Evolutionary conservation across 2,888 invertebrate genomes (phyloP).

Genomic region (Parapristionchus giblindavisi): DNA sequence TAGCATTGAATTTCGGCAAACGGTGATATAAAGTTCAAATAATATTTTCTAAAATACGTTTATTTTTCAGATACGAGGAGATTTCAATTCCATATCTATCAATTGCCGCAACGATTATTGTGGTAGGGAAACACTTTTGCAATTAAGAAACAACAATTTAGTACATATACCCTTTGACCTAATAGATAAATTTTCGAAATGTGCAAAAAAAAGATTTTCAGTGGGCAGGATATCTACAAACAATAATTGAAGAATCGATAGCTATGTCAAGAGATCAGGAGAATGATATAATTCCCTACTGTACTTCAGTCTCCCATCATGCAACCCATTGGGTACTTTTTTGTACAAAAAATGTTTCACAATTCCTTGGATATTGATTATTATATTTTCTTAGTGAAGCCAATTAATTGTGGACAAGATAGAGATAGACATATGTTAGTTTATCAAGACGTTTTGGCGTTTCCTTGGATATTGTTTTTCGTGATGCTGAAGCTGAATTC

Average conservation of each 20-base stretch:
- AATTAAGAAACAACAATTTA: too few species aligned
- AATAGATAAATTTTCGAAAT: too few species aligned
- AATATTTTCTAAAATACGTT: not conserved
- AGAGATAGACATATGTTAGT: too few species aligned
- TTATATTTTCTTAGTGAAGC: too few species aligned
- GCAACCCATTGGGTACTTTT: not conserved
- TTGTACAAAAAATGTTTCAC: too few species aligned
- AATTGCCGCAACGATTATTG: not conserved
- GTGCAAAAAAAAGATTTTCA: not conserved
- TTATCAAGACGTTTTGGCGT: too few species aligned
- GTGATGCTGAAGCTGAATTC: too few species aligned
- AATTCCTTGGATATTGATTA: too few species aligned
- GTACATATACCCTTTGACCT: too few species aligned
- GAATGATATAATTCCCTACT: not conserved
- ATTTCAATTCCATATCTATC: not conserved
- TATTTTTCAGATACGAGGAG: constrained; percentile 16
- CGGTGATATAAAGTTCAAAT: not conserved
- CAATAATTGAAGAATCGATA: not conserved
- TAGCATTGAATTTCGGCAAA: not conserved
- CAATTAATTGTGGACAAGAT: too few species aligned
- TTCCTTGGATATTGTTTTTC: too few species aligned
- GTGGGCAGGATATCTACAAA: constrained; percentile 16
- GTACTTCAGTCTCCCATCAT: constrained; percentile 14
- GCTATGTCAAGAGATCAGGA: not conserved
- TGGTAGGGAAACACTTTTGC: constrained; percentile 1